Evolutionary conservation across 1,140 invertebrate species (phyloP).

Genomic region (Laodelphax striatellus): DNA sequence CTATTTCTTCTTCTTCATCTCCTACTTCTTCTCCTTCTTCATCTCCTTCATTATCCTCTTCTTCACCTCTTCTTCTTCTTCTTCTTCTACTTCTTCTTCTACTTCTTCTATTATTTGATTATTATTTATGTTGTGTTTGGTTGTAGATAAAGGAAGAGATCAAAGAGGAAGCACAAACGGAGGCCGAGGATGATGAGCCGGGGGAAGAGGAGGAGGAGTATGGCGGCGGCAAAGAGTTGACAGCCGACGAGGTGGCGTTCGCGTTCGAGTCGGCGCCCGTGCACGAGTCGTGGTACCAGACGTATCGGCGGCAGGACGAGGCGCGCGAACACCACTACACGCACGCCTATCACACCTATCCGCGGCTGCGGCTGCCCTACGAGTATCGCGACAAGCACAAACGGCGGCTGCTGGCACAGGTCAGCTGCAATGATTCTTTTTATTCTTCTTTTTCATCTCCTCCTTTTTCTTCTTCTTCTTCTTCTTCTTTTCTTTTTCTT

Average conservation of each 20-base stretch:
- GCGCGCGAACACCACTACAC: slow-evolving; percentile 42
- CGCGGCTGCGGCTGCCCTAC: slow-evolving; percentile 56
- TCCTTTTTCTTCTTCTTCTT: no score
- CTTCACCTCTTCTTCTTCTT: no score
- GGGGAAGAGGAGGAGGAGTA: slow-evolving; percentile 1
- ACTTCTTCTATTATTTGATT: no score
- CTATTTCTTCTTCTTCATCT: no score
- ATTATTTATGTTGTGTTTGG: no score
- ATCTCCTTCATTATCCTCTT: no score
- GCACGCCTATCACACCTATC: slow-evolving; percentile 32
- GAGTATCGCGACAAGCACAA: slow-evolving; percentile 21
- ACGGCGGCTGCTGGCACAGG: no score
- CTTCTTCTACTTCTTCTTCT: no score
- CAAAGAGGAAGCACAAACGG: background rate
- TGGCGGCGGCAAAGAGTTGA: slow-evolving; percentile 6
- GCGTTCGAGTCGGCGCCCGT: slow-evolving; percentile 60
- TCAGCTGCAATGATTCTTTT: no score
- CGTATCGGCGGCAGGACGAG: slow-evolving; percentile 59
- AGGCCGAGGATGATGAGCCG: background rate
- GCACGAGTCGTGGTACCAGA: slow-evolving; percentile 64
- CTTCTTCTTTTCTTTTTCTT: no score
- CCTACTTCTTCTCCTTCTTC: no score
- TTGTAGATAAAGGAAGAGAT: background rate
- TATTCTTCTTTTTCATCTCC: no score
- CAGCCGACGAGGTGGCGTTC: slow-evolving; percentile 47